Evolutionary conservation across 2,888 invertebrate species (phyloP).

Genomic region (Drosophila leonis): DNA sequence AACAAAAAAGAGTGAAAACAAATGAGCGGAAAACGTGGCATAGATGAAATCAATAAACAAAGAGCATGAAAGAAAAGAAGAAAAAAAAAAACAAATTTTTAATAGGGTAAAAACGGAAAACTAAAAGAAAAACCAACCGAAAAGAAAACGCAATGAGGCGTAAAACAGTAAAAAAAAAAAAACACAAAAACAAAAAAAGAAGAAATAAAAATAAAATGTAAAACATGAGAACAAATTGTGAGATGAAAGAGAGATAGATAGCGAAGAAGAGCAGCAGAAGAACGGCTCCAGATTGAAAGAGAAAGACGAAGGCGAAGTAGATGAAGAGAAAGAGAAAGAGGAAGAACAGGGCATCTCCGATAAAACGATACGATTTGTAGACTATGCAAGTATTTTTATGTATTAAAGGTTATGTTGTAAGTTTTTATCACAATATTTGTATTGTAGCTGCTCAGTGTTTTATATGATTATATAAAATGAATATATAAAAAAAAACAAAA

Average conservation of each 20-base stretch:
- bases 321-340: constrained; percentile 29
- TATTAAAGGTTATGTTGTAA: constrained; percentile 84
- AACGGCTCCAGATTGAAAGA: constrained; percentile 31
- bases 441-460: constrained; percentile 85
- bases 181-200: constrained; percentile 39
- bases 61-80: constrained; percentile 21
- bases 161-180: constrained; percentile 44
- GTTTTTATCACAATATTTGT: constrained; percentile 84
- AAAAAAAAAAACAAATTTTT: constrained; percentile 56
- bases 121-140: constrained; percentile 63
- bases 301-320: constrained; percentile 52
- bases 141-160: constrained; percentile 58
- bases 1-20: constrained; percentile 9
- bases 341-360: constrained; percentile 23
- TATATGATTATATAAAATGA: constrained; percentile 82
- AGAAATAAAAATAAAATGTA: constrained; percentile 38
- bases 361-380: constrained; percentile 83
- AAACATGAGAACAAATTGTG: constrained; percentile 62
- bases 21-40: constrained; percentile 28
- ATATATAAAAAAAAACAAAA: constrained; percentile 52
- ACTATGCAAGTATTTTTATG: constrained; percentile 84
- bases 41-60: constrained; percentile 43
- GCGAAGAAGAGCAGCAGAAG: constrained; percentile 27
- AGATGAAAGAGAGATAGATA: constrained; percentile 37
- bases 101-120: constrained; percentile 68